A percentile compares a stretch with the other conserved stretches of the same genome.
Evolutionary conservation across 1,140 invertebrate genomes (phyloP).

Genomic region (Hesperophylax magnus): DNA sequence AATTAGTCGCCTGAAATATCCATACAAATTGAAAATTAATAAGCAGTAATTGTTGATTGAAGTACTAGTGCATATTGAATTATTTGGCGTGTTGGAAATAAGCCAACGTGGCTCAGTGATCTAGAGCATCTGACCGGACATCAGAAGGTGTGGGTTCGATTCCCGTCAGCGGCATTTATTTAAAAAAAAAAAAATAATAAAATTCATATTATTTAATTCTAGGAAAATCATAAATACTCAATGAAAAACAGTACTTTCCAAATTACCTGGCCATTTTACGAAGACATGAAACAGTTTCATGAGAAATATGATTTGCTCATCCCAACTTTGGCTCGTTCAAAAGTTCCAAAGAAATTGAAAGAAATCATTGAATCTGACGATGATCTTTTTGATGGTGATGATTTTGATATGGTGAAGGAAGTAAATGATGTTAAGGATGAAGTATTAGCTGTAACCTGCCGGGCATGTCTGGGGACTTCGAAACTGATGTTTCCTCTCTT

Average conservation of each 20-base stretch:
- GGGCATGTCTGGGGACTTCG: conserved; percentile 61
- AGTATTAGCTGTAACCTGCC: conserved; percentile 58
- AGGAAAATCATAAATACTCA: conserved; percentile 48
- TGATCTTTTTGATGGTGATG: not conserved
- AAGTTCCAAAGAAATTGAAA: conserved; percentile 48
- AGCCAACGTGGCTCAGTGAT: too few species aligned
- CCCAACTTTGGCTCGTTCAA: conserved; percentile 7
- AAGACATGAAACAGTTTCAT: conserved; percentile 61
- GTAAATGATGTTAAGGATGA: conserved; percentile 58
- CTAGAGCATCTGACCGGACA: too few species aligned
- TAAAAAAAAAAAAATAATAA: too few species aligned
- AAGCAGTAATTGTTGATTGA: too few species aligned
- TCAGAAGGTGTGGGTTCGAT: too few species aligned
- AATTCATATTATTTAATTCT: not conserved
- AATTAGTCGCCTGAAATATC: too few species aligned
- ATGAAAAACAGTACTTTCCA: conserved; percentile 22
- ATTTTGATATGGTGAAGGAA: conserved; percentile 11
- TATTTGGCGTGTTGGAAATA: too few species aligned
- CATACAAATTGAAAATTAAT: too few species aligned
- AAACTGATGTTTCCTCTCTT: conserved; percentile 61
- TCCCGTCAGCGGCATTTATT: too few species aligned
- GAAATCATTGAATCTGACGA: conserved; percentile 8
- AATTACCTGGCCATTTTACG: conserved; percentile 64
- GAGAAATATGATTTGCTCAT: conserved; percentile 39
- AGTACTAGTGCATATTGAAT: too few species aligned